Percentiles rank a stretch among this genome's conserved stretches.
Evolutionary conservation across 1,140 invertebrate genomes (phyloP).

Genomic region (Nasonia giraulti): DNA sequence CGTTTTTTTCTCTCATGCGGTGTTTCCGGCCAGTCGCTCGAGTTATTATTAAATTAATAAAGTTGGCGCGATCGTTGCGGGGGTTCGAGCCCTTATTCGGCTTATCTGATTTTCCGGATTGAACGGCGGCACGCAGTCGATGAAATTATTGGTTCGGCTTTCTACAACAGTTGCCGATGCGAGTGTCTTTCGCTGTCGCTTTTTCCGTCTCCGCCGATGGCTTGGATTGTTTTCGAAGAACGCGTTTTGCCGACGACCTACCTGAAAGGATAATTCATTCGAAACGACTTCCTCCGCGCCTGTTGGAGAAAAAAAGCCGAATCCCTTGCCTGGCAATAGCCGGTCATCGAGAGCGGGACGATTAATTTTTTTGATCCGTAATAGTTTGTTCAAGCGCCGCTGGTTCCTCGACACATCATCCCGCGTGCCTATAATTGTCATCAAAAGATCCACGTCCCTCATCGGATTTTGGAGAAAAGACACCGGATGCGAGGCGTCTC

Average conservation of each 20-base stretch:
- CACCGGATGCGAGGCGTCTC: conserved; percentile 64
- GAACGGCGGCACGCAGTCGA: not conserved
- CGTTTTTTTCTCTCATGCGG: conserved; percentile 42
- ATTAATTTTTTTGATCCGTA: conserved; percentile 22
- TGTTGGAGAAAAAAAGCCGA: not conserved
- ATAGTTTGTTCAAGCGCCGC: conserved; percentile 15
- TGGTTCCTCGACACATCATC: not conserved
- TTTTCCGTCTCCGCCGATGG: too few species aligned
- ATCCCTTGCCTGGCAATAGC: not conserved
- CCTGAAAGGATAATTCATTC: conserved; percentile 6
- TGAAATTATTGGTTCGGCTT: too few species aligned
- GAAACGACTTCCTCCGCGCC: not conserved
- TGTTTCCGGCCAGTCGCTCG: conserved; percentile 25
- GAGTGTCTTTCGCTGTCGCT: too few species aligned
- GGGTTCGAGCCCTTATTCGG: not conserved
- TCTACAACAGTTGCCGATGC: too few species aligned
- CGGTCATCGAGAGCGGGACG: not conserved
- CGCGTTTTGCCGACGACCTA: not conserved
- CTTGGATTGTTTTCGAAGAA: not conserved
- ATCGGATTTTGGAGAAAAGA: conserved; percentile 34
- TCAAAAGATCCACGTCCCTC: conserved; percentile 18
- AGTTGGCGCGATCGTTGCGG: not conserved
- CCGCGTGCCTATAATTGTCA: conserved; percentile 40
- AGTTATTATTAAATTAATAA: conserved; percentile 50
- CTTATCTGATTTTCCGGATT: conserved; percentile 31